Conservation (phyloP, 2,888 invertebrate genomes). For the Esperia sulphurella region DNA sequence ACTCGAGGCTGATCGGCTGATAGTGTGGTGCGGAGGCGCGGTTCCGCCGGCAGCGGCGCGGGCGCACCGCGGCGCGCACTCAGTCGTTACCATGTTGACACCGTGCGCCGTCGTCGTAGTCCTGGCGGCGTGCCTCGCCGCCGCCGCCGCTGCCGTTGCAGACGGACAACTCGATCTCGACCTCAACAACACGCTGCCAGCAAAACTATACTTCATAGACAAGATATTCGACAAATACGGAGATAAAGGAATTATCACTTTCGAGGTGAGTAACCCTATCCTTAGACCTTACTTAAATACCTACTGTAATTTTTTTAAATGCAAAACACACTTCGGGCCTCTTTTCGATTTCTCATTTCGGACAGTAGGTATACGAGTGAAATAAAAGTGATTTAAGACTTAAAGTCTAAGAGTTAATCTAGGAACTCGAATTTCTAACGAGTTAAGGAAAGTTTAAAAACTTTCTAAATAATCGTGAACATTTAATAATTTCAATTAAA, state of each 20-base stretch:
- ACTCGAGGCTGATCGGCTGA: slow-evolving; percentile 47
- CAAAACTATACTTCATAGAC: slow-evolving; percentile 69
- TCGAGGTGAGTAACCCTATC: slow-evolving; percentile 62
- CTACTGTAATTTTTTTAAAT: not conserved
- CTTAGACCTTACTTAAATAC: not conserved
- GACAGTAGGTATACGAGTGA: no score
- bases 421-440: not conserved
- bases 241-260: slow-evolving; percentile 74
- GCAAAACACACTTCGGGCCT: not conserved
- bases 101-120: slow-evolving; percentile 53
- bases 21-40: slow-evolving; percentile 55
- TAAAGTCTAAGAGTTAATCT: no score
- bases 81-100: slow-evolving; percentile 62
- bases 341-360: not conserved
- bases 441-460: slow-evolving; percentile 14
- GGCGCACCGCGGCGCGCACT: slow-evolving; percentile 33
- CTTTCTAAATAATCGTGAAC: slow-evolving; percentile 12
- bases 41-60: slow-evolving; percentile 36
- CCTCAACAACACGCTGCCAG: slow-evolving; percentile 47
- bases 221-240: slow-evolving; percentile 80
- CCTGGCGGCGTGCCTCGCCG: slow-evolving; percentile 40
- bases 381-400: no score
- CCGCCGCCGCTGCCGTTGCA: slow-evolving; percentile 24
- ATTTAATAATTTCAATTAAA: not conserved
- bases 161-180: slow-evolving; percentile 18